Evolutionary conservation across 2,888 invertebrate species (phyloP).

Genomic region (Anorthoa munda): DNA sequence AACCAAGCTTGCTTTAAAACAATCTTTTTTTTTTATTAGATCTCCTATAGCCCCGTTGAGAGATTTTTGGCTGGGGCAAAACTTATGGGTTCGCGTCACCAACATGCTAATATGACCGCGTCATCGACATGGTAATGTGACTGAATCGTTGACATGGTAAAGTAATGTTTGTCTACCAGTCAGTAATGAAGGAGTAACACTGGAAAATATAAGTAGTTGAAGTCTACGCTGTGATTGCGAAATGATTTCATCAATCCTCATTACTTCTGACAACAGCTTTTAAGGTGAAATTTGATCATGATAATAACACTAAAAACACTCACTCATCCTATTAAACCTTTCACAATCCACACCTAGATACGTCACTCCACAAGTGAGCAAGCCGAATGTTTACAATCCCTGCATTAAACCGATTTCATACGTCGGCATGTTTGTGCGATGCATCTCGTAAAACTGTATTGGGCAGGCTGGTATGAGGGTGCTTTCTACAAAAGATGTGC

Average conservation of each 20-base stretch:
- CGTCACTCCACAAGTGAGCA: conserved; percentile 31
- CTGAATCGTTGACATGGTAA: too few species aligned
- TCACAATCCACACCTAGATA: conserved; percentile 40
- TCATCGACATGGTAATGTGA: too few species aligned
- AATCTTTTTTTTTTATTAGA: too few species aligned
- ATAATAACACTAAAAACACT: conserved; percentile 17
- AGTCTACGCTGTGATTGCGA: not conserved
- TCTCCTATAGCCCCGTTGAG: too few species aligned
- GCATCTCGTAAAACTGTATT: conserved; percentile 59
- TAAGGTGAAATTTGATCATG: not conserved
- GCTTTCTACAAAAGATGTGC: too few species aligned
- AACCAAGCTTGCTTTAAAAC: too few species aligned
- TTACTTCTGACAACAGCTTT: not conserved
- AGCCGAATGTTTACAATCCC: conserved; percentile 53
- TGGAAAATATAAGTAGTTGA: not conserved
- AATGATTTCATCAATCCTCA: conserved; percentile 1
- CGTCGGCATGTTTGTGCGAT: conserved; percentile 55
- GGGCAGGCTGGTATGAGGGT: conserved; percentile 22
- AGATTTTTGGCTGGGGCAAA: too few species aligned
- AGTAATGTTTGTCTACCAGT: too few species aligned
- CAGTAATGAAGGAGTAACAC: too few species aligned
- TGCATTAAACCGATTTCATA: conserved; percentile 44
- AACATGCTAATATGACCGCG: too few species aligned
- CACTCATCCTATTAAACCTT: conserved; percentile 2
- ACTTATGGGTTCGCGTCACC: too few species aligned